Evolutionary conservation across 2,888 invertebrate species (phyloP), one percentile per base, ranked within the genome.

Genomic region (Eulithis prunata): DNA sequence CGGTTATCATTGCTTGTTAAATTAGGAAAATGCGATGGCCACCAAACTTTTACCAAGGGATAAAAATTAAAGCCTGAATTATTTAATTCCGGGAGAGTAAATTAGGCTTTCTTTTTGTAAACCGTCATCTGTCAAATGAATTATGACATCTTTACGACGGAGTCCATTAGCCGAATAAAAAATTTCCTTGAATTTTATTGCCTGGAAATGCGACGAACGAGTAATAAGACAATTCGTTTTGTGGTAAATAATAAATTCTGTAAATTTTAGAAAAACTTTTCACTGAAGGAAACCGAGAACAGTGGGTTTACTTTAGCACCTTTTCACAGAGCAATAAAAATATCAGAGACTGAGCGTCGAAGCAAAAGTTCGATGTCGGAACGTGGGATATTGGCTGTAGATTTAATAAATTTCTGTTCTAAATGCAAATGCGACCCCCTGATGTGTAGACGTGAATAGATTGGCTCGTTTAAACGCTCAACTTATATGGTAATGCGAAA

Each of bases 401-500:
- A 93, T 93, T 93, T 93, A 93, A 93, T 93, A 93, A 93, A 93
- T 93, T 92, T 91, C 91, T 91, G 90, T 91, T 93, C 91, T 92
- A 93, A 92, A 93, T 92, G 93, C 92, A 93, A 93, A 93, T 93
- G 89, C 85, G 91, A 87, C 90, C 90, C 91, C 91, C 91, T 92
- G 92, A 93, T 93, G 92, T 93, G 92, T 92, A 93, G 93, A 92
- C 93, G 91, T 91, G 92, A 93, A 93, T 93, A 93, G 92, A 93
- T 93, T 93, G 92, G 93, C 87, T 90, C 93, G 92, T 92, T 93
- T 93, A 92, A 90, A 91, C 72, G 87, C 93, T 91, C 92, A 91
- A 92, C 92, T 92, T 93, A 92, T 92, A 92, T 92, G 93, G 91
- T 90, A 92, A 92, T 92, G 84, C 86, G 90, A 91, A 92, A 91